Conservation (phyloP, 2,113 vertebrate genomes). For the Menidia beryllina region DNA sequence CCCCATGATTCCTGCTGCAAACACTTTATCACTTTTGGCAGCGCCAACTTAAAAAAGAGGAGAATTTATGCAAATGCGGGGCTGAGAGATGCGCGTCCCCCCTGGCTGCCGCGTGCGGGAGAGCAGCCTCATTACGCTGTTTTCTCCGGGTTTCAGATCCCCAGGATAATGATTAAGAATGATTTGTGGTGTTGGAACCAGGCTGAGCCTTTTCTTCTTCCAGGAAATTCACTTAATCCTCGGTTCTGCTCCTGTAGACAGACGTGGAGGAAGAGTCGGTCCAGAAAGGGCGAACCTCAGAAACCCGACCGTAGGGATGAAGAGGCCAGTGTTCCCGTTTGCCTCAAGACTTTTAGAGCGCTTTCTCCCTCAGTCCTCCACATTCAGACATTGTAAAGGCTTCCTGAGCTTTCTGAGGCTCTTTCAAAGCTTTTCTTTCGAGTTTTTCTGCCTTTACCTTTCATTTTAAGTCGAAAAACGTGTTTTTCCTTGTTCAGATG, state of each 20-base stretch:
- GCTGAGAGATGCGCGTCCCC: constrained; percentile 79
- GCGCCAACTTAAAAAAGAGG: constrained; percentile 72
- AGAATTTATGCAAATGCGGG: constrained; percentile 80
- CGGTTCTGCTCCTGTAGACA: constrained; percentile 15
- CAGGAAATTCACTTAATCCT: constrained; percentile 42
- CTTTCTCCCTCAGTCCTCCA: background rate
- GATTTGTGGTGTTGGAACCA: constrained; percentile 76
- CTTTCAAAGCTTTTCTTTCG: background rate
- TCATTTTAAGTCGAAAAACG: too few relatives aligned
- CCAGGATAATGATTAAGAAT: constrained; percentile 80
- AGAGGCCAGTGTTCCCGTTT: background rate
- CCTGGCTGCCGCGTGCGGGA: constrained; percentile 59
- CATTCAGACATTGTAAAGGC: too few relatives aligned
- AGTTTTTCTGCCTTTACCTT: background rate
- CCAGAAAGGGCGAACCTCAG: too few relatives aligned
- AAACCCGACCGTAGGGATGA: constrained; percentile 13
- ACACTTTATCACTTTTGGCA: constrained; percentile 81
- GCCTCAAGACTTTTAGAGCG: background rate
- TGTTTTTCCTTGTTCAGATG: too few relatives aligned
- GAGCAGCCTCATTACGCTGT: constrained; percentile 78
- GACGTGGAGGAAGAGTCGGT: constrained; percentile 19
- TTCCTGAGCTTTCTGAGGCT: background rate
- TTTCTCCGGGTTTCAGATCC: constrained; percentile 78
- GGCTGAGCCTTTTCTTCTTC: constrained; percentile 52
- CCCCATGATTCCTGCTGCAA: constrained; percentile 37